These are phyloP conservation scores for Cryptophagus acutangulus DNA, from an alignment of 2,888 invertebrate species.

Conservation along the genomic window DNA sequence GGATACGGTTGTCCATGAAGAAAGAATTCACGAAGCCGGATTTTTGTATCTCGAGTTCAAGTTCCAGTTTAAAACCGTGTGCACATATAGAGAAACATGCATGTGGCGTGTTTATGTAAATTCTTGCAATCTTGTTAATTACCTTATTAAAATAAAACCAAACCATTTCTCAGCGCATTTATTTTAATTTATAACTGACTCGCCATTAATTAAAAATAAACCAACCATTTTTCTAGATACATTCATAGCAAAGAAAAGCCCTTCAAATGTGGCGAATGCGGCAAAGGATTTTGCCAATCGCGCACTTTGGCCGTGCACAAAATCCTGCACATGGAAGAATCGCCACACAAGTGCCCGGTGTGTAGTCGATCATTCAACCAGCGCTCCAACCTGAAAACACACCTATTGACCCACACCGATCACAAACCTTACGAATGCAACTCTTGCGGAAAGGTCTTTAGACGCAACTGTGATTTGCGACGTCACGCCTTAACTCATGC, in stretches of 20 bases:
- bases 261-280: constrained; percentile 94
- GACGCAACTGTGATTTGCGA: constrained; percentile 81
- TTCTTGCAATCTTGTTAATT: no score
- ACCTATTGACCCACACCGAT: constrained; percentile 81
- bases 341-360: constrained; percentile 88
- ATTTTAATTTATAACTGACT: no score
- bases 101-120: no score
- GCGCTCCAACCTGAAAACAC: constrained; percentile 87
- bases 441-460: constrained; percentile 42
- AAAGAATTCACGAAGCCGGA: no score
- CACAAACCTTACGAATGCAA: constrained; percentile 45
- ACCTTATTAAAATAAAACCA: no score
- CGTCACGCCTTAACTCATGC: constrained; percentile 87
- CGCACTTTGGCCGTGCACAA: constrained; percentile 94
- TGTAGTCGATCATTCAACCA: constrained; percentile 89
- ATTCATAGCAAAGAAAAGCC: constrained; percentile 99
- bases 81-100: no score
- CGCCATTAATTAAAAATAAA: no score
- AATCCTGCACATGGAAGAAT: constrained; percentile 89
- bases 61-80: no score
- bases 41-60: no score
- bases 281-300: constrained; percentile 97
- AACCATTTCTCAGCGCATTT: no score
- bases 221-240: constrained; percentile 68
- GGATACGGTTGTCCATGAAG: no score